Base-by-base conservation (phyloP, 2,797 vertebrate species). In the Danio jaintianensis region DNA sequence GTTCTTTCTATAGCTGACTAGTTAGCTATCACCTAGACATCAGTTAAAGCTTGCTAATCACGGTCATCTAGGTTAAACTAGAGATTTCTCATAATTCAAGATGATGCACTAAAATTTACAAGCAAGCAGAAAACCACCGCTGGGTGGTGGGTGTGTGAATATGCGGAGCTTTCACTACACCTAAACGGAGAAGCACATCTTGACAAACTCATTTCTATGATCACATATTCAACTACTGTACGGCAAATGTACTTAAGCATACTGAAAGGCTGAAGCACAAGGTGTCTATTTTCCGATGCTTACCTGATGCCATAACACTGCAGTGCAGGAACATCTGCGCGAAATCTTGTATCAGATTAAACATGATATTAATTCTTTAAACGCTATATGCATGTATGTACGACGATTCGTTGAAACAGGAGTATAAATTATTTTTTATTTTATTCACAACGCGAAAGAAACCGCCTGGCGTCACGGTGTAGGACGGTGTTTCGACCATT, bases 271-370 rank as follows among this genome's bases (percentile, higher is more conserved):
- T 53, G 12, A 58, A 2, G 43, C 20, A 16, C 20, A 77, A 36
- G 10, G 1, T 13, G n/a, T 42, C 29, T 15, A 48, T 75, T 22
- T 53, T 64, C 48, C 40, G 36, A 42, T 52, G 56, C 70, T 61
- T 50, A 18, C 29, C 15, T 59, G 64, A 42, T 47, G 22, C 16
- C 12, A 48, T 59, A 40, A 47, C 36, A 70, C 76, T 70, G 76
- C 76, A 78, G 55, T 70, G 66, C 66, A 78, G 66, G 52, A 22
- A 13, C 22, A 47, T 6, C 63, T 56, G 50, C 63, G 5, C 2
- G 45, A 42, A 38, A 59, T 16, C 16, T 47, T 6, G 43, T 7
- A 4, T 43, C 56, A n/a, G 45, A 61, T 53, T 42, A 20, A 53
- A 22, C 18, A n/a, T 53, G 4, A 4, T 3, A 61, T 53, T 4